phyloP scores from a whole-genome alignment of 1,140 invertebrate genomes.

The Nephila pilipes region DNA sequence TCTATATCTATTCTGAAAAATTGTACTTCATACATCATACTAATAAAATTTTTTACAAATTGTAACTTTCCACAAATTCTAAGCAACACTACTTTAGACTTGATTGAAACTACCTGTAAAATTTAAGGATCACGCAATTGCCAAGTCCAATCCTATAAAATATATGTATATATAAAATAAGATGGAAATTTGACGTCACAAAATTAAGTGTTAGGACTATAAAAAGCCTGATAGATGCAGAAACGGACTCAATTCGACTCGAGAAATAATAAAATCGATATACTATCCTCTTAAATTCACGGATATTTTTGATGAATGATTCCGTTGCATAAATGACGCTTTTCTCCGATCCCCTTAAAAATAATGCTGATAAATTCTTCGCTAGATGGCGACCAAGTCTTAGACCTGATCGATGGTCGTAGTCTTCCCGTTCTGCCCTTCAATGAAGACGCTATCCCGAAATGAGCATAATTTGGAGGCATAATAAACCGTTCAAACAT shows the following conservation, averaged over 20 bases:
- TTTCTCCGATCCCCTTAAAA: conserved; percentile 29
- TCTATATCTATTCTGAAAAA: not conserved
- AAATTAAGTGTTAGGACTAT: not conserved
- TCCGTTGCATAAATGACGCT: conserved; percentile 64
- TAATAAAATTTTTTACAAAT: not conserved
- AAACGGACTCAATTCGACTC: conserved; percentile 3
- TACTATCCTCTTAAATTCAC: conserved; percentile 39
- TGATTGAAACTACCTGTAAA: conserved; percentile 27
- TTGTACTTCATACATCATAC: not conserved
- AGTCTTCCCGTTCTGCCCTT: not conserved
- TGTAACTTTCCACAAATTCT: not conserved
- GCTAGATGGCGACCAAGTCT: conserved; percentile 55
- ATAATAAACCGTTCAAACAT: conserved; percentile 63
- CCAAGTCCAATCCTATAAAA: not conserved
- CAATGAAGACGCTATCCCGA: conserved; percentile 30
- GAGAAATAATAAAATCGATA: conserved; percentile 68
- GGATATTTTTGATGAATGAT: conserved; percentile 72
- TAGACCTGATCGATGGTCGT: conserved; percentile 46
- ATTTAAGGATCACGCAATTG: not conserved
- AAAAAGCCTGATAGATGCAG: conserved; percentile 37
- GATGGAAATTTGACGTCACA: not conserved
- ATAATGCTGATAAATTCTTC: conserved; percentile 55
- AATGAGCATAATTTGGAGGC: conserved; percentile 59
- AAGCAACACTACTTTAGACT: not conserved
- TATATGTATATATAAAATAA: not conserved